Evolutionary conservation across 2,113 vertebrate species (phyloP).

Genomic region (crab-eating macaque (Macaca fascicularis)): T2T-MFA8v1.1 NC_088376.1:169190501-169191000

Average conservation of each 20-base stretch:
- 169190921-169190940: conserved; percentile 13
- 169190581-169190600: conserved; percentile 70
- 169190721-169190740: conserved; percentile 88
- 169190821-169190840: conserved; percentile 91
- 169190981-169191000: not conserved
- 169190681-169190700: conserved; percentile 87
- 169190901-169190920: conserved; percentile 60
- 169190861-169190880: conserved; percentile 90
- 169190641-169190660: conserved; percentile 90
- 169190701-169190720: conserved; percentile 77
- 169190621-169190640: conserved; percentile 85
- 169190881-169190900: conserved; percentile 85
- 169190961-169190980: conserved; percentile 41
- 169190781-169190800: conserved; percentile 91
- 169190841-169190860: conserved; percentile 88
- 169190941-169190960: not conserved
- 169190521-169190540: conserved; percentile 87
- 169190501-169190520: conserved; percentile 90
- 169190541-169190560: conserved; percentile 91
- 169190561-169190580: conserved; percentile 87
- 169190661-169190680: conserved; percentile 84
- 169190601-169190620: conserved; percentile 83
- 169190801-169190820: conserved; percentile 93
- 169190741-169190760: conserved; percentile 93
- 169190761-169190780: conserved; percentile 91